Evolutionary conservation across 2,113 vertebrate species (phyloP).

Genomic region (Puffinus mauretanicus): DNA sequence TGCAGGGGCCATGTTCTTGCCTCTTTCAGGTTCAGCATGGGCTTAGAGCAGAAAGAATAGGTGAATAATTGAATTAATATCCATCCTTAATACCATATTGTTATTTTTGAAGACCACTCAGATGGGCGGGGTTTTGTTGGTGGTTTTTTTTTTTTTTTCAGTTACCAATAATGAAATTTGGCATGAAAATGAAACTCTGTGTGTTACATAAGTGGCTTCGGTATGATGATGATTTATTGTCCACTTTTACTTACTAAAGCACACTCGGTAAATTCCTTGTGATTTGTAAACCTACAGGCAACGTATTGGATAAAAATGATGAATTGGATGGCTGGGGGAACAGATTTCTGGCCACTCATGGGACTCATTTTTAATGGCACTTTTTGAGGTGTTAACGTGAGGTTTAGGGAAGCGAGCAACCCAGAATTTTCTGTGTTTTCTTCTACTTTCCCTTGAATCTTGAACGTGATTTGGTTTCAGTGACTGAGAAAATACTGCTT

Average conservation of each 20-base stretch:
- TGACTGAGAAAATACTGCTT: neutral
- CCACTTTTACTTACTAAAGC: neutral
- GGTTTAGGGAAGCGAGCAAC: neutral
- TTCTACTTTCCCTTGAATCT: neutral
- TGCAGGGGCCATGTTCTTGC: rapidly evolving
- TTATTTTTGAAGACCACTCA: neutral
- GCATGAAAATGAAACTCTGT: neutral
- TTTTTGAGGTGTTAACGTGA: neutral
- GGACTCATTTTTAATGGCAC: neutral
- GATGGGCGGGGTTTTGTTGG: neutral
- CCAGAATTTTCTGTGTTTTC: neutral
- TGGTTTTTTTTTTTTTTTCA: neutral
- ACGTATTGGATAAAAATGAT: neutral
- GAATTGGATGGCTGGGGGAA: neutral
- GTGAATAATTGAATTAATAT: neutral
- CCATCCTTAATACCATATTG: rapidly evolving
- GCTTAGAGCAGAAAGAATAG: neutral
- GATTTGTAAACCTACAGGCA: slow-evolving; percentile 19
- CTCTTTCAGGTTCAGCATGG: neutral
- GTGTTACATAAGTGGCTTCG: neutral
- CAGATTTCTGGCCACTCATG: neutral
- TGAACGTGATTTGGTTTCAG: neutral
- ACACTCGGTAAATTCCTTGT: neutral
- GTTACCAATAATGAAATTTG: neutral
- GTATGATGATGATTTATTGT: neutral